Conservation (phyloP, 2,888 invertebrate species). For the Stenurella melanura region DNA sequence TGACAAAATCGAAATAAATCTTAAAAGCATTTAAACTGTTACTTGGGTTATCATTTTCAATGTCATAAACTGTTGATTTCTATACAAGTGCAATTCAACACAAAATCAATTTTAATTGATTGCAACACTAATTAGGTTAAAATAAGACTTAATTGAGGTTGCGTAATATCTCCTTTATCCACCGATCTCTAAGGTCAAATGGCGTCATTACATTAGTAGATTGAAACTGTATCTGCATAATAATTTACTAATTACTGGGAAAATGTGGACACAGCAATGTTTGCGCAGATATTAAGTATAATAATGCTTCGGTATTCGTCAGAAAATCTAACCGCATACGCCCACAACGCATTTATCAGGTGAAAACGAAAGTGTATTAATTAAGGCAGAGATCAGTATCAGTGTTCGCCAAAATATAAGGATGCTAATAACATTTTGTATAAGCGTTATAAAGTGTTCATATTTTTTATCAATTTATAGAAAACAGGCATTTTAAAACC, state of each 20-base stretch:
- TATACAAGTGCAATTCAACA: too few species aligned
- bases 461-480: too few species aligned
- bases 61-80: too few species aligned
- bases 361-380: not conserved
- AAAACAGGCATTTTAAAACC: too few species aligned
- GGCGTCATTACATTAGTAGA: not conserved
- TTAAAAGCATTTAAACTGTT: too few species aligned
- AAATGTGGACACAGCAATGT: not conserved
- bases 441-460: too few species aligned
- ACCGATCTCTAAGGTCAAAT: not conserved
- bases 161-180: not conserved
- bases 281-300: not conserved
- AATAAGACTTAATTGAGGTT: not conserved
- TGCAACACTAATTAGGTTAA: not conserved
- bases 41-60: too few species aligned
- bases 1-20: too few species aligned
- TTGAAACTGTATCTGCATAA: conserved; percentile 7
- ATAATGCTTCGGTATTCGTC: not conserved
- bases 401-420: not conserved
- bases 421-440: not conserved
- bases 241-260: conserved; percentile 7
- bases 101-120: too few species aligned
- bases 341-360: not conserved
- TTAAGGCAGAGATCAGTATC: not conserved
- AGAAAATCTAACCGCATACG: not conserved